Base-by-base conservation (phyloP, 2,888 invertebrate genomes). In the Lapara coniferarum region DNA sequence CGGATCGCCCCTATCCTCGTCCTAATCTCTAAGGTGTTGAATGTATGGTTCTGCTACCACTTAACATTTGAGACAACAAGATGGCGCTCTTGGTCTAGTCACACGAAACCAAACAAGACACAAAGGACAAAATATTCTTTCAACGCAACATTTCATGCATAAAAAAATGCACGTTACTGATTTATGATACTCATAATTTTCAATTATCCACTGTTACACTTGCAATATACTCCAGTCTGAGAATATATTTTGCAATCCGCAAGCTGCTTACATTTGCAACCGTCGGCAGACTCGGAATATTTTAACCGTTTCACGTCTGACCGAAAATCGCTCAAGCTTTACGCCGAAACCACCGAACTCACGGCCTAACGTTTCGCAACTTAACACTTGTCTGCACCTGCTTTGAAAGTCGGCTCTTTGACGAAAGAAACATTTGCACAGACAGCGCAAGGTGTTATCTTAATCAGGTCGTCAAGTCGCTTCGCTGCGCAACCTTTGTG, bases 371-470 rank as follows among this genome's bases (percentile, higher is more conserved):
- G 63, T 69, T 58, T 69, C 69, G 66, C 66, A 86, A 83, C 85
- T 85, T 80, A 82, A 81, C 83, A 81, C 72, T 77, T 75, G 74
- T 76, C 73, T 73, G 77, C 59, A 14, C 73, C 73, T 67, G 76
- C 85, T 85, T 88, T 86, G 82, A 86, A 80, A 81, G 75, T 79
- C 75, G 77, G 75, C 74, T 78, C 82, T 82, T 84, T 83, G 80
- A 82, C 75, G 80, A 77, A 80, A 82, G 78, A 79, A 63, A 77
- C 80, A 75, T 81, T 81, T 78, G 77, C 78, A 79, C 72, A 81
- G 78, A 82, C 83, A 83, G 82, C 81, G 81, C 77, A 76, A 83
- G 82, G 86, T 82, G 88, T 90, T 89, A 89, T 89, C 89, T 90
- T 88, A 89, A 90, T 90, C 89, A 89, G 80, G 80, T 76, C 79